A percentile compares a stretch with the other conserved stretches of the same genome.
Evolutionary conservation across 2,888 invertebrate genomes (phyloP).

Genomic region (Clunio marinus): DNA sequence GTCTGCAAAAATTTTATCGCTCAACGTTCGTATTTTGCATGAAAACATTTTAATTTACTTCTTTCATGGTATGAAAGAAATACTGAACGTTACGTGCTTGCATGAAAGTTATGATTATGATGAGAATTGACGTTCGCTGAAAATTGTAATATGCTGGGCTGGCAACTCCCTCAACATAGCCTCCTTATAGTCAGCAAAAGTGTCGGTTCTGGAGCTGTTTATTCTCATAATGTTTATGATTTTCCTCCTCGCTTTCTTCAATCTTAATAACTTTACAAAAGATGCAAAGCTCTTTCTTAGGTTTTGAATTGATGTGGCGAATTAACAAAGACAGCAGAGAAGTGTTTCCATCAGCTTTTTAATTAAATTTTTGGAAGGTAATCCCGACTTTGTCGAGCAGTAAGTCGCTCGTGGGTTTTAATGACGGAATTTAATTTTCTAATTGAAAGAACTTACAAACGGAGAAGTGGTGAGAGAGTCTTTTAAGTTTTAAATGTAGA

Average conservation of each 20-base stretch:
- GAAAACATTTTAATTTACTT: constrained; percentile 26
- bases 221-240: background rate
- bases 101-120: background rate
- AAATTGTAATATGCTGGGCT: background rate
- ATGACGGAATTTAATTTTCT: no score
- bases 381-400: constrained; percentile 2
- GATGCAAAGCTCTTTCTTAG: no score
- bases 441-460: no score
- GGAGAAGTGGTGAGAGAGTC: no score
- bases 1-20: background rate
- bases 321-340: no score
- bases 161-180: background rate
- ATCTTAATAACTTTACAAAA: no score
- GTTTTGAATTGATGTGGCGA: no score
- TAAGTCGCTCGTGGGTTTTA: background rate
- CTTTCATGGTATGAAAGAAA: background rate
- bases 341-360: constrained; percentile 7
- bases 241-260: background rate
- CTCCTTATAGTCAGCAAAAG: background rate
- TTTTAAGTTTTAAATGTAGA: no score
- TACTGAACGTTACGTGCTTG: background rate
- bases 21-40: background rate
- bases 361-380: constrained; percentile 23
- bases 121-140: constrained; percentile 23
- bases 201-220: no score